These are phyloP conservation scores for Paedocypris micromegethes DNA, from an alignment of 2,797 vertebrate genomes.

Conservation along the genomic window DNA sequence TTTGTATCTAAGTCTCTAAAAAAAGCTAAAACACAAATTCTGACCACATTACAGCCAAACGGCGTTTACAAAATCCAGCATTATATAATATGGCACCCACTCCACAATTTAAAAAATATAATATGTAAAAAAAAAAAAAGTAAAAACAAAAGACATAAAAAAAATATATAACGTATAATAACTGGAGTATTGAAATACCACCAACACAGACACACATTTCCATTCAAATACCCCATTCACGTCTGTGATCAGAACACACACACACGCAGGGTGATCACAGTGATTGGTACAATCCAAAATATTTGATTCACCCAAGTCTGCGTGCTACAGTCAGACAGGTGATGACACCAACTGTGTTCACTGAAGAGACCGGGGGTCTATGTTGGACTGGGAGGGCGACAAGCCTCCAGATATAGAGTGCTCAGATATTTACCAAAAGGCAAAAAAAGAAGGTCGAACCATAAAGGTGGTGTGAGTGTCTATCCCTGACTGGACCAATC, in stretches of 20 bases:
- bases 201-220: conserved; percentile 16
- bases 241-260: conserved; percentile 39
- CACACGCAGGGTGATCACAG: conserved; percentile 40
- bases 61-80: no score
- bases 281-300: conserved; percentile 48
- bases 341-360: conserved; percentile 32
- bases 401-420: conserved; percentile 34
- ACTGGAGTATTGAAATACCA: background rate
- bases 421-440: conserved; percentile 41
- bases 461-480: conserved; percentile 41
- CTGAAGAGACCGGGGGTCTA: conserved; percentile 47
- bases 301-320: conserved; percentile 33
- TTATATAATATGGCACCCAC: conserved; percentile 66
- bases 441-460: conserved; percentile 29
- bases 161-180: no score
- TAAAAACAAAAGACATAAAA: no score
- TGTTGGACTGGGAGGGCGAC: conserved; percentile 44
- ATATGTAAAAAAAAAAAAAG: conserved; percentile 38
- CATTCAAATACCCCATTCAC: conserved; percentile 16
- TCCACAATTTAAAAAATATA: conserved; percentile 48
- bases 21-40: no score
- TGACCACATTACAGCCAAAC: no score
- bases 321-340: conserved; percentile 24
- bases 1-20: no score
- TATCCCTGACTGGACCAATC: conserved; percentile 71